Base-by-base conservation (phyloP, 2,113 vertebrate genomes). In the Lagopus muta region DNA sequence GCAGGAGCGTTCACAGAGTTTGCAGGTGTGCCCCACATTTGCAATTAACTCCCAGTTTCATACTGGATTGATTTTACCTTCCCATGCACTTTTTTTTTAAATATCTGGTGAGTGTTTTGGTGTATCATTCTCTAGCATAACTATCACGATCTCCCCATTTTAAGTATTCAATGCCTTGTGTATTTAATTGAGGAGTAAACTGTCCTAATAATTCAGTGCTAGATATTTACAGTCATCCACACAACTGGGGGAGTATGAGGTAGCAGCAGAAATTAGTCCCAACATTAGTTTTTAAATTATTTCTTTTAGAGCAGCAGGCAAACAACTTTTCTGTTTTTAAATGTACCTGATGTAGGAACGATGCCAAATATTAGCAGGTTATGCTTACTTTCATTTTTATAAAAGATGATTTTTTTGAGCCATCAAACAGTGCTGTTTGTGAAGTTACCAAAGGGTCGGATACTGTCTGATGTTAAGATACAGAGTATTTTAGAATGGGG, bases 21-120 rank as follows among this genome's bases (percentile, higher is more conserved):
- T 95, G 86, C 95, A 97, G 97, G 97, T 97, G 96, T 95, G 96
- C 78, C 87, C 65, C 94, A 93, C 78, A 25, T 93, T 96, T 94
- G 92, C 95, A 98, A 93, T 97, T 96, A 97, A 95, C 94, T 93
- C 82, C 92, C 92, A 92, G 61, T 96, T 97, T 97, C 97, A 97
- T 95, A 81, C 81, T 86, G 86, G 77, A 48, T 18, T 84, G 90
- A 74, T 85, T 97, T 91, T 91, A 61, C 78, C 95, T 95, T 95
- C 90, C 91, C 89, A 91, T 83, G 88, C 89, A 45, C 89, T 84
- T 80, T 89, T 21, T 70, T 62, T 61, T 50, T 38, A 20, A 43
- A 55, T 95, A 96, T 94, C 91, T 76, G 80, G 94, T 92, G 86
- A 95, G 88, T 80, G 60, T 92, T 95, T 90, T 81, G 74, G 60